Conservation (phyloP, 2,888 invertebrate genomes). For the Pharmacophagus antenor region DNA sequence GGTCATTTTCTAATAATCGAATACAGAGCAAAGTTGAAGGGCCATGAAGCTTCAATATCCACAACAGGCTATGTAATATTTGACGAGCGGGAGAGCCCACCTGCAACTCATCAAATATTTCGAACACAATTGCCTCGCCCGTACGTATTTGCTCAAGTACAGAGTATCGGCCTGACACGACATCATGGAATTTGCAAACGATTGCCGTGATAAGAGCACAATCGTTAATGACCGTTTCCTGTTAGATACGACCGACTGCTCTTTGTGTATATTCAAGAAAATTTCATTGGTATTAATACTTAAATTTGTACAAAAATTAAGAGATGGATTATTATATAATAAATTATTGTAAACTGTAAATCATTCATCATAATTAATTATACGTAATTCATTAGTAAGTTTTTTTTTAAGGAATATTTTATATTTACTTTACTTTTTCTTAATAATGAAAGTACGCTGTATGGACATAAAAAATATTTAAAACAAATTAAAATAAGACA, state of each 20-base stretch:
- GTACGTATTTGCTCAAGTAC: conserved; percentile 30
- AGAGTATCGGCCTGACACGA: conserved; percentile 11
- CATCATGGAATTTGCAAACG: conserved; percentile 32
- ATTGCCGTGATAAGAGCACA: conserved; percentile 8
- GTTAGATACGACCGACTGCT: not conserved
- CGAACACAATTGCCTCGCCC: conserved; percentile 39
- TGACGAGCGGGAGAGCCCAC: conserved; percentile 46
- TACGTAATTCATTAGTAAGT: too few relatives aligned
- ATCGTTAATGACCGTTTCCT: conserved; percentile 5
- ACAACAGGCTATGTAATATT: conserved; percentile 39
- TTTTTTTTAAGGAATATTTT: too few relatives aligned
- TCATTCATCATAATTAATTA: too few relatives aligned
- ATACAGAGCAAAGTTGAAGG: conserved; percentile 12
- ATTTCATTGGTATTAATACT: not conserved
- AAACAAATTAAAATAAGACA: too few relatives aligned
- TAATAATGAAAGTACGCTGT: too few relatives aligned
- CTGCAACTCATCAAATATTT: conserved; percentile 45
- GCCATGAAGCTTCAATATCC: conserved; percentile 1
- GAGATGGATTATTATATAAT: not conserved
- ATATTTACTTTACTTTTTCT: too few relatives aligned
- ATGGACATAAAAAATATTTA: too few relatives aligned
- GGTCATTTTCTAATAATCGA: conserved; percentile 2
- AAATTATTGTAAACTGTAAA: too few relatives aligned
- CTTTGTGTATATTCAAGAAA: not conserved
- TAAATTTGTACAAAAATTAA: not conserved